Evolutionary conservation across 2,888 invertebrate genomes (phyloP), one percentile per base, ranked within the genome.

Genomic region (Pterostichus madidus): DNA sequence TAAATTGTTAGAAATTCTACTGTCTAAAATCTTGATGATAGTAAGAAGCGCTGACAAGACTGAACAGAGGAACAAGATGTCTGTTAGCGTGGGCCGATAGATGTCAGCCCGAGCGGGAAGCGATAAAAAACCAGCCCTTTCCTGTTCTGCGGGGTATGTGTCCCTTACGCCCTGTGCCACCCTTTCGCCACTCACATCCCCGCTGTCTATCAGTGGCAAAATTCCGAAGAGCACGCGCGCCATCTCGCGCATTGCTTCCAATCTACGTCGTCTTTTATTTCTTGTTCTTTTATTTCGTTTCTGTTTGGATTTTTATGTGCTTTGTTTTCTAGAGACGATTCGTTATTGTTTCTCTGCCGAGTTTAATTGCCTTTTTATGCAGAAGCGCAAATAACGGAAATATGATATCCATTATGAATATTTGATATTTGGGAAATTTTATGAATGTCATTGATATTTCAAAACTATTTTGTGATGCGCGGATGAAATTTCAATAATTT

Each of bases 61-160:
- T 13, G 46, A 46, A 46, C 56, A 2, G 46, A 17, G 24, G 76
- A 76, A 76, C 53, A 76, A 76, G 76, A 76, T 79, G 46, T 78
- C 64, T 79, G 52, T 75, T 46, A 52, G 79, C 24, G 64, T 31
- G 64, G 8, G 31, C 79, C 79, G 79, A 64, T 79, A 79, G 79
- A 79, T 79, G 79, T 79, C 64, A 79, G 59, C 59, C 39, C 64
- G 46, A 64, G 59, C 31, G 49, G 53, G 76, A 76, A 76, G 35
- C 64, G 79, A 79, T 79, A 79, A 79, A 79, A 79, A 79, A 64
- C 46, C 44, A 32, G 44, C 61, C 35, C 61, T 39, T 78, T 44
- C 79, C 61, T 13, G 61, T 79, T 61, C 79, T 64, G 44, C 4
- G 44, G 44, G 68, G 68, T 13, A 44, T 44, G 44, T 39, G 10